Evolutionary conservation across 1,140 invertebrate genomes (phyloP), one percentile per base, ranked within the genome.

Genomic region (Drosophila mojavensis): DNA sequence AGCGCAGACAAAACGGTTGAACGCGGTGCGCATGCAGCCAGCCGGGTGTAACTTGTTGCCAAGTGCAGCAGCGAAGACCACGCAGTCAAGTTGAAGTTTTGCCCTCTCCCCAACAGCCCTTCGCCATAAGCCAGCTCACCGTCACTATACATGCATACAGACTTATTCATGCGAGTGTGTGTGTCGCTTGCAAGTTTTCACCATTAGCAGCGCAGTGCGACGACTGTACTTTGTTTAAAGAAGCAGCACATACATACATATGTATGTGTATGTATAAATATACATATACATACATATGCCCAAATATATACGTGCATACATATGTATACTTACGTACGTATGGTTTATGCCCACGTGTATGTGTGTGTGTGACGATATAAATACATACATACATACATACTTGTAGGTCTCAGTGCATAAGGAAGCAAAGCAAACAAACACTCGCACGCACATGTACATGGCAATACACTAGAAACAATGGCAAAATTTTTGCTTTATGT

Each of bases 171-270:
- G 30, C 30, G 10, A 4, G 41, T 59, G n/a, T 71, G 26, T 64
- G 55, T 76, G 69, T 84, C 53, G 81, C 67, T 82, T 65, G 63
- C 81, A 75, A 82, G 80, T 83, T 82, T 82, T 80, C 81, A 83
- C 81, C 81, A 83, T 83, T 83, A 83, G 77, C 72, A 61, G 74
- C 63, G 58, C 50, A 62, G 45, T 51, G 69, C 74, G 81, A 79
- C 81, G 81, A 83, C 81, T 83, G 81, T 83, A 83, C 81, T 77
- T 83, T 75, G 64, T 56, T 62, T 39, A 63, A 69, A 71, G 75
- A 73, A 70, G 47, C 51, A 63, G 41, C 59, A 24, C 10, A 30
- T 30, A 24, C 15, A 66, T 53, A 54, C 26, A 58, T 15, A 70
- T 28, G 51, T 28, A 28, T 75, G 26, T 56, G 47, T 51, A 28